Base-by-base conservation (phyloP, 2,797 vertebrate genomes). In the Diceros bicornis region DNA sequence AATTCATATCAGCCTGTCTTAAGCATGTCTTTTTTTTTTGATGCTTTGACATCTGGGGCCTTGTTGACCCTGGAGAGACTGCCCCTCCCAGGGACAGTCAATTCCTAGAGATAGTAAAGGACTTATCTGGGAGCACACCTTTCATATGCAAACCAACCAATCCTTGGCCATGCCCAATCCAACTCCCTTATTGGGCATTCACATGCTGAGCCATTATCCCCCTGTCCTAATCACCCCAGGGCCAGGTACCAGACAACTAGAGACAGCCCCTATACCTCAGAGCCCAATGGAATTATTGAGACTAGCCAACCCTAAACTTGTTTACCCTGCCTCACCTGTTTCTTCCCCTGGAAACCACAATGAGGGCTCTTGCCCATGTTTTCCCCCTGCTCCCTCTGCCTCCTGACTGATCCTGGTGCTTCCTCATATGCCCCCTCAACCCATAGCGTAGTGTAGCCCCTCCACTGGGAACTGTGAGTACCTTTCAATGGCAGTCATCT, bases 11-110 rank as follows among this genome's bases (percentile, higher is more conserved):
- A 37, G 37, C 66, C 44, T 81, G 25, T 85, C 74, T 52, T 52
- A 89, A 89, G n/a, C 8, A 68, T 55, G 50, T 75, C 21, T 86
- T 86, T 90, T 90, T 90, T 37, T 81, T 79, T 50, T 25, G 29
- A 61, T 34, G n/a, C 47, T 95, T 61, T 41, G 41, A 68, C 14
- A 61, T 23, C 32, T 25, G 52, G 50, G 41, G 18, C 32, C 44
- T 81, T 89, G 50, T 27, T 72, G 52, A 68, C 29, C 16, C 20
- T 27, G 34, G n/a, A 89, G 64, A 85, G 34, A 52, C 81, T 62
- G 25, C 20, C 16, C 6, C 41, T 89, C 50, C 13, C 25, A 52
- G 21, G 47, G 55, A 21, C 37, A 69, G 17, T 27, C 71, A 44
- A 10, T 27, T 81, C 3, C 2, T 25, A 32, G 27, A 89, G n/a